These are phyloP conservation scores for Subacronicta megacephala DNA, from an alignment of 2,888 invertebrate genomes.

Conservation along the genomic window DNA sequence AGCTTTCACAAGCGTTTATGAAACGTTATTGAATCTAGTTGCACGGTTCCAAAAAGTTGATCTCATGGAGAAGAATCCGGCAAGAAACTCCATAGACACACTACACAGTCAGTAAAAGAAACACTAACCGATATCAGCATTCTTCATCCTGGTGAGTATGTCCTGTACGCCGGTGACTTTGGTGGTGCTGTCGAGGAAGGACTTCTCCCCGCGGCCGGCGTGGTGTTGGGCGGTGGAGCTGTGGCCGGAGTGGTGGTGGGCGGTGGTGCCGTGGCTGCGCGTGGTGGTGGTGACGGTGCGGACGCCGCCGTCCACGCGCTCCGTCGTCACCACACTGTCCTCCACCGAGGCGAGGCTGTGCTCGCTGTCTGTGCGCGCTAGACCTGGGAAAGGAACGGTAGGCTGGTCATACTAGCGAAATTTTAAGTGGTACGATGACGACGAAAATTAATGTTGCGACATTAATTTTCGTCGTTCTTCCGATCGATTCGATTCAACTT, in stretches of 20 bases:
- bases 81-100: too few relatives aligned
- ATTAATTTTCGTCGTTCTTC: too few relatives aligned
- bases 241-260: conserved; percentile 56
- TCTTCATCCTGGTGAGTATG: conserved; percentile 94
- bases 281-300: conserved; percentile 67
- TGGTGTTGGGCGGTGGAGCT: conserved; percentile 46
- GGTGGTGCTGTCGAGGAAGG: conserved; percentile 92
- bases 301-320: conserved; percentile 63
- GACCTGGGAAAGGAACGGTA: conserved; percentile 58
- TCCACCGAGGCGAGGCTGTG: conserved; percentile 81
- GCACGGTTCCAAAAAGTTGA: too few relatives aligned
- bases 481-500: too few relatives aligned
- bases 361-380: conserved; percentile 80
- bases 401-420: too few relatives aligned
- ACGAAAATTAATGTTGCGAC: too few relatives aligned
- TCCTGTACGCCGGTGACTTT: conserved; percentile 94
- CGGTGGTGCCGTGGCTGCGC: conserved; percentile 49
- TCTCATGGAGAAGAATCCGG: too few relatives aligned
- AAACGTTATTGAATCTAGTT: too few relatives aligned
- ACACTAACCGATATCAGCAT: conserved; percentile 91
- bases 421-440: background rate
- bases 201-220: conserved; percentile 72
- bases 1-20: too few relatives aligned
- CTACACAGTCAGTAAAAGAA: too few relatives aligned
- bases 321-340: conserved; percentile 70